Conservation (phyloP, 2,797 vertebrate species). For the Gallirallus australis region DNA sequence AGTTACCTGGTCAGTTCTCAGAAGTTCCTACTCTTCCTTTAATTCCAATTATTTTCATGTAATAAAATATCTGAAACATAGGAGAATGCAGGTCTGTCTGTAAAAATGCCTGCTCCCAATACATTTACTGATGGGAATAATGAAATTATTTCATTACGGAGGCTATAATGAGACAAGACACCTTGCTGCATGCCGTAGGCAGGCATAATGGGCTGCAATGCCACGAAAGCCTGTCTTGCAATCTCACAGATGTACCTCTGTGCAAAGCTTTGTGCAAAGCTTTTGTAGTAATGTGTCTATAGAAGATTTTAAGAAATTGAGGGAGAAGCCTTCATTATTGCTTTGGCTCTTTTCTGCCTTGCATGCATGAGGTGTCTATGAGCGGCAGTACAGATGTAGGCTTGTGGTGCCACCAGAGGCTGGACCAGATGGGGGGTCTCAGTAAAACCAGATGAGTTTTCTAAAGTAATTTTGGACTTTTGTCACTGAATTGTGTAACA, state of each 20-base stretch:
- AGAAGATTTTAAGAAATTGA: background rate
- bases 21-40: background rate
- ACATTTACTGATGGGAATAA: background rate
- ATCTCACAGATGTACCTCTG: background rate
- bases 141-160: background rate
- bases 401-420: background rate
- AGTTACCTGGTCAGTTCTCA: background rate
- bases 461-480: background rate
- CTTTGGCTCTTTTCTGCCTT: background rate
- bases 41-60: background rate
- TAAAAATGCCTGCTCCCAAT: background rate
- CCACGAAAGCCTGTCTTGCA: background rate
- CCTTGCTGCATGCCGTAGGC: background rate
- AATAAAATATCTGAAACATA: background rate
- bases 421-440: background rate
- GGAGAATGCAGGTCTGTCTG: background rate
- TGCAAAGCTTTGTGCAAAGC: background rate
- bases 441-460: background rate
- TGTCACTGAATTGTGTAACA: background rate
- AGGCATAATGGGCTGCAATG: background rate
- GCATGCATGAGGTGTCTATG: fast-evolving
- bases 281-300: background rate
- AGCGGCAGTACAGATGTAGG: fast-evolving
- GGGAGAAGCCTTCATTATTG: fast-evolving
- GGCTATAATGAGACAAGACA: fast-evolving